phyloP scores from a whole-genome alignment of 2,888 invertebrate genomes.

The Achlya flavicornis region DNA sequence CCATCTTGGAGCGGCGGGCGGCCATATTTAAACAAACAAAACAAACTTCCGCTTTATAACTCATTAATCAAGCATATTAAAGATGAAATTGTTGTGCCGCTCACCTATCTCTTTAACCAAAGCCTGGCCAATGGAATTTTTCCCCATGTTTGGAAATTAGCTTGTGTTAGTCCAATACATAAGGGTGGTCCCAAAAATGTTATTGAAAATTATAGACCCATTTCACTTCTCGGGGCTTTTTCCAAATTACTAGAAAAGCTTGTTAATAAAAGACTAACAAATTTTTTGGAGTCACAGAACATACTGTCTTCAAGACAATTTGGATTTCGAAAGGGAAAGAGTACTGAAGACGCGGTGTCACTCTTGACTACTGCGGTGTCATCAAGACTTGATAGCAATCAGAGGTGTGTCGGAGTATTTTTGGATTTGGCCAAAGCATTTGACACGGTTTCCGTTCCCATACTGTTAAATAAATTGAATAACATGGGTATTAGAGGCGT shows the following conservation, averaged over 20 bases:
- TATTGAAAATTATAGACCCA: slow-evolving; percentile 24
- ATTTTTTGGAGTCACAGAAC: slow-evolving; percentile 15
- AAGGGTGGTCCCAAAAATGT: slow-evolving; percentile 17
- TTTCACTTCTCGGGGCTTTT: slow-evolving; percentile 17
- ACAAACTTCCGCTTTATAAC: too few relatives aligned
- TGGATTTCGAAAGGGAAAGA: slow-evolving; percentile 17
- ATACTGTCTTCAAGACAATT: slow-evolving; percentile 14
- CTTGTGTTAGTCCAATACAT: too few relatives aligned
- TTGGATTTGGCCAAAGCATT: slow-evolving; percentile 19
- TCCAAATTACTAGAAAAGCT: not conserved
- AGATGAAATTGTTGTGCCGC: too few relatives aligned
- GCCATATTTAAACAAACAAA: too few relatives aligned
- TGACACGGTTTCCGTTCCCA: slow-evolving; percentile 21
- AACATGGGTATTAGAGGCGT: slow-evolving; percentile 11
- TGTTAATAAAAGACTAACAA: slow-evolving; percentile 7
- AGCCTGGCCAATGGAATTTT: too few relatives aligned
- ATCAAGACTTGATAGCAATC: not conserved
- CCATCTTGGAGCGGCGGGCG: too few relatives aligned
- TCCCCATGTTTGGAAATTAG: too few relatives aligned
- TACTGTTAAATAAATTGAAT: slow-evolving; percentile 19
- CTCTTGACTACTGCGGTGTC: not conserved
- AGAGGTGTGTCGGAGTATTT: slow-evolving; percentile 10
- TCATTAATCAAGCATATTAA: too few relatives aligned
- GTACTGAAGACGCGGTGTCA: slow-evolving; percentile 12
- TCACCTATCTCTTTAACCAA: too few relatives aligned